A percentile compares a stretch with the other conserved stretches of the same genome.
Evolutionary conservation across 2,888 invertebrate species (phyloP).

Genomic region (Tridacna gigas): DNA sequence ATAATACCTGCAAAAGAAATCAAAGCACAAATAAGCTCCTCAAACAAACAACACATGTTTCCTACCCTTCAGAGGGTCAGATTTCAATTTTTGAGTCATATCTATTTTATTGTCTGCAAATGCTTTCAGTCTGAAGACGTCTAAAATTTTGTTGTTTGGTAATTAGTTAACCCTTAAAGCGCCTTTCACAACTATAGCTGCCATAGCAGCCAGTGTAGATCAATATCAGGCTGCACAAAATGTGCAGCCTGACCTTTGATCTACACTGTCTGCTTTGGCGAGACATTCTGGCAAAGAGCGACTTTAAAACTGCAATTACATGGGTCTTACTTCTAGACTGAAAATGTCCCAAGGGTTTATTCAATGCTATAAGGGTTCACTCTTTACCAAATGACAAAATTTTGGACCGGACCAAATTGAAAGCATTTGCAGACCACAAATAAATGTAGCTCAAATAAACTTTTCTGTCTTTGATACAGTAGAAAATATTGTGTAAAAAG

Average conservation of each 20-base stretch:
- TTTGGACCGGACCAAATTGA: not conserved
- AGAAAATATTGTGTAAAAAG: not conserved
- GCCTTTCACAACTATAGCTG: not conserved
- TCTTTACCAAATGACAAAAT: not conserved
- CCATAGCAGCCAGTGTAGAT: too few relatives aligned
- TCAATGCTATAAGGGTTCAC: too few relatives aligned
- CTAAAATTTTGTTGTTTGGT: not conserved
- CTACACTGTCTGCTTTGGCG: too few relatives aligned
- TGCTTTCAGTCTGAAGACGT: not conserved
- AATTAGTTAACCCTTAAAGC: not conserved
- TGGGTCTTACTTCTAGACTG: too few relatives aligned
- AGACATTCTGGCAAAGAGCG: too few relatives aligned
- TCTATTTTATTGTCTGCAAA: not conserved
- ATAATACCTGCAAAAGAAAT: conserved; percentile 88
- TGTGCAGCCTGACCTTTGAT: too few relatives aligned
- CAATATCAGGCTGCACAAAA: too few relatives aligned
- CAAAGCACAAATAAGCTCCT: not conserved
- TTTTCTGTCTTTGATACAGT: not conserved
- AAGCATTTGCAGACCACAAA: too few relatives aligned
- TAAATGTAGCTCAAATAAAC: too few relatives aligned
- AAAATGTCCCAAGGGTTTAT: too few relatives aligned
- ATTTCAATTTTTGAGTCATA: not conserved
- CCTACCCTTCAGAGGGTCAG: not conserved
- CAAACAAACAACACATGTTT: not conserved
- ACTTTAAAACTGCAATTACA: too few relatives aligned